Evolutionary conservation across 1,140 invertebrate genomes (phyloP), one percentile per base, ranked within the genome.

Genomic region (Monomorium pharaonis): DNA sequence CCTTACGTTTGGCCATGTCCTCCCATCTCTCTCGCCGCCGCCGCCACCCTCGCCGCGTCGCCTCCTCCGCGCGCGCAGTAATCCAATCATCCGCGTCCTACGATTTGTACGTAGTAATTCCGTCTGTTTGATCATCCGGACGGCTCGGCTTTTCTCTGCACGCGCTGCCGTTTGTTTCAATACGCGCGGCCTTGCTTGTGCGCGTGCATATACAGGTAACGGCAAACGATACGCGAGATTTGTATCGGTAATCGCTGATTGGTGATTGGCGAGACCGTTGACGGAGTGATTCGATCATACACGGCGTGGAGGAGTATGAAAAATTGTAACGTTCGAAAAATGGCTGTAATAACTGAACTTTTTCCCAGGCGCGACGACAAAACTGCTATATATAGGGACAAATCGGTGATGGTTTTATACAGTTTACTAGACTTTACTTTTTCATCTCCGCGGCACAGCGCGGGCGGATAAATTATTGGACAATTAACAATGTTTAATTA

Each of bases 101-200:
- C 88, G 89, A 91, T 89, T 91, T 89, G 84, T 86, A 90, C 86
- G 86, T 91, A 87, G 89, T 91, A 89, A 92, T 88, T 91, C 89
- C 88, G 65, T 80, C 78, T 86, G 85, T 88, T 89, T 89, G 88
- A 87, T 89, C 86, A 63, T 69, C 78, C 85, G 85, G 33, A 69
- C 89, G 74, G 74, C 88, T 58, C 74, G 54, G 83, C 75, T 88
- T 85, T 88, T 88, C 75, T 70, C 76, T 76, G 65, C 47, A 21
- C 72, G 58, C 56, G 62, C 54, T 54, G 24, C 49, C 65, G 72
- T 85, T 85, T 65, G 75, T 85, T 85, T 80, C 84, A 78, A 78
- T 67, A 78, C 78, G n/a, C n/a, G n/a, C n/a, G 14, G 67, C 77
- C 12, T n/a, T 56, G 77, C 63, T 42, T 69, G 27, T 42, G 37